A percentile compares a stretch with the other conserved stretches of the same genome.
phyloP scores from a whole-genome alignment of 1,140 invertebrate genomes.

The Lasaia peninsularis region DNA sequence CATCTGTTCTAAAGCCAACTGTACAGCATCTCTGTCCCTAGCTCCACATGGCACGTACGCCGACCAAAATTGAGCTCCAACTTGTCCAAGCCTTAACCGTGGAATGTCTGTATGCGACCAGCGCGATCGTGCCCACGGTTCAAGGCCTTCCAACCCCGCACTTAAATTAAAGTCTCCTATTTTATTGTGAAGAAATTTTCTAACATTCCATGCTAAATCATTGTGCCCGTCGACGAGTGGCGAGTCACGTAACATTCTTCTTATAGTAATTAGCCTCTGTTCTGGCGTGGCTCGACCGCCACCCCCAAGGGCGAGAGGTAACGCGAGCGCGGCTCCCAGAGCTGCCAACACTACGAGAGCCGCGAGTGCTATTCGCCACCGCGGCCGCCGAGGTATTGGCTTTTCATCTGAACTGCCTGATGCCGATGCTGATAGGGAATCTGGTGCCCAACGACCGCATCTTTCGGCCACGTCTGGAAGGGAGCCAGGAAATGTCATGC shows the following conservation, averaged over 20 bases:
- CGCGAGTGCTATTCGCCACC: conserved; percentile 68
- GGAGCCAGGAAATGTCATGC: conserved; percentile 69
- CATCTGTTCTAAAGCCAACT: conserved; percentile 91
- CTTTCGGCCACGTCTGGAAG: conserved; percentile 74
- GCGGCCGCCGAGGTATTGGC: conserved; percentile 60
- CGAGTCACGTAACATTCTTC: conserved; percentile 78
- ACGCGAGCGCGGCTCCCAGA: conserved; percentile 63
- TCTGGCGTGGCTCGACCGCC: conserved; percentile 77
- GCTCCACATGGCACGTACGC: conserved; percentile 91
- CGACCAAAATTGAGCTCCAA: conserved; percentile 91
- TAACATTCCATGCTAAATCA: conserved; percentile 91
- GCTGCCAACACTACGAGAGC: conserved; percentile 62
- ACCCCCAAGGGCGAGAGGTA: conserved; percentile 69
- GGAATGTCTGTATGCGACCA: conserved; percentile 95
- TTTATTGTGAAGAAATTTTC: conserved; percentile 89
- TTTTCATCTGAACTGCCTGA: conserved; percentile 74
- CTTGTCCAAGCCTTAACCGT: conserved; percentile 86
- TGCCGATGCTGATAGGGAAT: conserved; percentile 66
- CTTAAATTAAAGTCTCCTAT: conserved; percentile 88
- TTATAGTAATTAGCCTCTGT: conserved; percentile 77
- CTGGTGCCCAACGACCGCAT: conserved; percentile 70
- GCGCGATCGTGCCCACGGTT: conserved; percentile 87
- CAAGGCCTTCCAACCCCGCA: conserved; percentile 83
- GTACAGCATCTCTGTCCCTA: conserved; percentile 90
- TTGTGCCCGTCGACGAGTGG: conserved; percentile 88